phyloP scores from a whole-genome alignment of 2,113 vertebrate species.

The Plestiodon gilberti region DNA sequence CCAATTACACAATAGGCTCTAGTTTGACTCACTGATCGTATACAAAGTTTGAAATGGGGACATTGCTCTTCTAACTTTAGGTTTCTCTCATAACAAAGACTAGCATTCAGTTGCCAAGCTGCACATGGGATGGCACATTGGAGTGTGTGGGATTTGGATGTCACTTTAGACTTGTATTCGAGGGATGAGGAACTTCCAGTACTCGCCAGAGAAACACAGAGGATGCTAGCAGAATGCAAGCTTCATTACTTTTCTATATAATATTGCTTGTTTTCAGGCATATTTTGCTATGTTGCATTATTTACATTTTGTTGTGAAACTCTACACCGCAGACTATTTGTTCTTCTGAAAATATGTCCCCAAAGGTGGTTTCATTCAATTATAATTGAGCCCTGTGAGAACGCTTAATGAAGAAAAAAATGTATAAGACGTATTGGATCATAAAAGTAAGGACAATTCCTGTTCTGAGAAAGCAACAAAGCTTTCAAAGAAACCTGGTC shows the following conservation, averaged over 20 bases:
- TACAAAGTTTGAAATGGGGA: no score
- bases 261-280: slow-evolving; percentile 26
- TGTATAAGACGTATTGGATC: background rate
- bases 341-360: slow-evolving; percentile 13
- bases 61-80: no score
- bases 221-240: background rate
- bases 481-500: background rate
- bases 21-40: no score
- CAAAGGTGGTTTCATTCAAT: background rate
- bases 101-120: no score
- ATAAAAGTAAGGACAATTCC: background rate
- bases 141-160: background rate
- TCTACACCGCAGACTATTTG: slow-evolving; percentile 14
- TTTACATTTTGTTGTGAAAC: slow-evolving; percentile 14
- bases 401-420: slow-evolving; percentile 11
- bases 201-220: background rate
- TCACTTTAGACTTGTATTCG: background rate
- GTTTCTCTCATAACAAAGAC: background rate
- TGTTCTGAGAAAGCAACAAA: background rate
- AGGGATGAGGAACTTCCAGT: background rate
- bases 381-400: background rate
- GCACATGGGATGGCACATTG: background rate
- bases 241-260: background rate
- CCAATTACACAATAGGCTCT: no score
- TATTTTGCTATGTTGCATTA: slow-evolving; percentile 34